Base-by-base conservation (phyloP, 2,113 vertebrate species). In the Alligator sinensis region DNA sequence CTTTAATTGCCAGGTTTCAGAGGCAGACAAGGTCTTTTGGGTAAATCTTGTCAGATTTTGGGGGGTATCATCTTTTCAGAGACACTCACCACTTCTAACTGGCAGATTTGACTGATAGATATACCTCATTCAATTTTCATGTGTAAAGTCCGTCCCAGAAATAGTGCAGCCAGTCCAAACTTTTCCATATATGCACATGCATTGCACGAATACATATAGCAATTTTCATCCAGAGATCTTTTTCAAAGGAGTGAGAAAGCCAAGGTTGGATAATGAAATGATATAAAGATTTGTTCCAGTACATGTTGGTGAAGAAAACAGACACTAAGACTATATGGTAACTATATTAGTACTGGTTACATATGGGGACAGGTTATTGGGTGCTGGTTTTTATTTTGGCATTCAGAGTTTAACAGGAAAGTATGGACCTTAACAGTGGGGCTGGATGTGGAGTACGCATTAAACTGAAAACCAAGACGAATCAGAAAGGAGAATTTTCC, bases 211-310 rank as follows among this genome's bases (percentile, higher is more conserved):
- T 15, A 34, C 72, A 18, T 3, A 34, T 34, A 86, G 21, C 14
- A 75, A 0, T 22, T 34, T 62, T 57, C 55, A 75, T 18, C 24
- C 14, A 24, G 5, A 14, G 0, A 0, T 27, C 63, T 62, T 81
- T 87, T 87, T 78, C 63, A 78, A 21, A 15, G 18, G 77, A 59
- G 11, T 1, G 0, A 34, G 86, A 74, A 0, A n/a, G 72, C 1
- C 21, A 28, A 19, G 13, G 22, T 13, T 77, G 61, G 19, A 30
- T 19, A 76, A 9, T 34, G 15, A 89, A 81, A 34, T n/a, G 19
- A 5, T 61, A 18, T 16, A 58, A n/a, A 63, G 66, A 11, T 14
- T 2, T 27, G 22, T 80, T 84, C 18, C 38, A 66, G 34, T 21
- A 55, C 54, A 55, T 17, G 63, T 84, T 16, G 24, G 22, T 74